Conservation (phyloP, 1,140 invertebrate species). For the Pomphorhynchus laevis region DNA sequence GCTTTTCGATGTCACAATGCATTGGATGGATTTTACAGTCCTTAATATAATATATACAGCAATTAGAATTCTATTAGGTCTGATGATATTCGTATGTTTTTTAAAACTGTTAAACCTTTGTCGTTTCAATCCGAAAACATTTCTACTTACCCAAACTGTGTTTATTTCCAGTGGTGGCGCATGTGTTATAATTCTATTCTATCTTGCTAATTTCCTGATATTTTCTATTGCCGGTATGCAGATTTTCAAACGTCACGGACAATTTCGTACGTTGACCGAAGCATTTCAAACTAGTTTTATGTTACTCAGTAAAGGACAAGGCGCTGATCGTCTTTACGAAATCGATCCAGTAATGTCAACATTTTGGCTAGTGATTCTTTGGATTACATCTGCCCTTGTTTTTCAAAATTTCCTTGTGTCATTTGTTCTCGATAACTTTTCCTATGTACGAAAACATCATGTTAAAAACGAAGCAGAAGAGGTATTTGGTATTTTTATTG, state of each 20-base stretch:
- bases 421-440: constrained; percentile 3
- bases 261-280: background rate
- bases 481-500: constrained; percentile 1
- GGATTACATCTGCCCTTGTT: background rate
- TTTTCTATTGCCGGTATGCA: background rate
- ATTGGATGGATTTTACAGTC: no score
- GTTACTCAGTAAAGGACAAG: background rate
- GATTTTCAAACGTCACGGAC: background rate
- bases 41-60: no score
- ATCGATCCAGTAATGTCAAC: background rate
- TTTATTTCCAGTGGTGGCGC: background rate
- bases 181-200: constrained; percentile 1
- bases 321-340: background rate
- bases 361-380: constrained; percentile 4
- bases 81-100: constrained; percentile 7
- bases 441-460: constrained; percentile 1
- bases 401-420: constrained; percentile 7
- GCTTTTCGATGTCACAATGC: no score
- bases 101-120: constrained; percentile 1
- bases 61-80: constrained; percentile 3
- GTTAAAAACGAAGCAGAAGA: constrained; percentile 4
- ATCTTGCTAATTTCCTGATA: background rate
- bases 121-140: constrained; percentile 5
- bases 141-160: constrained; percentile 2
- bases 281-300: background rate